phyloP scores from a whole-genome alignment of 2,113 vertebrate species.

The Natator depressus region DNA sequence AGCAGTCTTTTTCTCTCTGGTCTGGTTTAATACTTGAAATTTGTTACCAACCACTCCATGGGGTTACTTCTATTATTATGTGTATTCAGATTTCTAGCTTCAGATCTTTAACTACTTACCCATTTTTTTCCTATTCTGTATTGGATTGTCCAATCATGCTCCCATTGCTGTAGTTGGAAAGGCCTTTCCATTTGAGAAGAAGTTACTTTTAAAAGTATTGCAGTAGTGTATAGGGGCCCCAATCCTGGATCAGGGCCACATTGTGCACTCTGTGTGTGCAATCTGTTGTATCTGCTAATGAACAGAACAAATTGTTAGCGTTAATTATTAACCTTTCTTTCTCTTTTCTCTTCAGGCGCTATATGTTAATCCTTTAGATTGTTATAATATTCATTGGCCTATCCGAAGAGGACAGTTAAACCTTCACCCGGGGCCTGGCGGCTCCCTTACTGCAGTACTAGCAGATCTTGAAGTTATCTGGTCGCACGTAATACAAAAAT shows the following conservation, averaged over 20 bases:
- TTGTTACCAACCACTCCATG: not conserved
- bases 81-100: not conserved
- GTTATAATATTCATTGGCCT: constrained; percentile 94
- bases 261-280: not conserved
- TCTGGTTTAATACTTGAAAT: not conserved
- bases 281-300: not conserved
- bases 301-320: not conserved
- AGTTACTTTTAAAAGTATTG: not conserved
- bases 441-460: constrained; percentile 91
- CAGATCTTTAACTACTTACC: not conserved
- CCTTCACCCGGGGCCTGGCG: constrained; percentile 88
- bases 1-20: not conserved
- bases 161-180: not conserved
- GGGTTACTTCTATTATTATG: not conserved
- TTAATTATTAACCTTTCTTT: not conserved
- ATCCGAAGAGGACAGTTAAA: constrained; percentile 93
- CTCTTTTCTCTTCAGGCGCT: constrained; percentile 82
- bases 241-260: not conserved
- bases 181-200: not conserved
- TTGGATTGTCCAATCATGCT: not conserved
- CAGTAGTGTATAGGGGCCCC: not conserved
- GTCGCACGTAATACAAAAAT: constrained; percentile 93
- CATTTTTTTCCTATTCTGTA: not conserved
- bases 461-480: constrained; percentile 95
- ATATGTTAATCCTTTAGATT: constrained; percentile 91